These are phyloP conservation scores for Tautogolabrus adspersus DNA, from an alignment of 2,113 vertebrate species.

Conservation along the genomic window DNA sequence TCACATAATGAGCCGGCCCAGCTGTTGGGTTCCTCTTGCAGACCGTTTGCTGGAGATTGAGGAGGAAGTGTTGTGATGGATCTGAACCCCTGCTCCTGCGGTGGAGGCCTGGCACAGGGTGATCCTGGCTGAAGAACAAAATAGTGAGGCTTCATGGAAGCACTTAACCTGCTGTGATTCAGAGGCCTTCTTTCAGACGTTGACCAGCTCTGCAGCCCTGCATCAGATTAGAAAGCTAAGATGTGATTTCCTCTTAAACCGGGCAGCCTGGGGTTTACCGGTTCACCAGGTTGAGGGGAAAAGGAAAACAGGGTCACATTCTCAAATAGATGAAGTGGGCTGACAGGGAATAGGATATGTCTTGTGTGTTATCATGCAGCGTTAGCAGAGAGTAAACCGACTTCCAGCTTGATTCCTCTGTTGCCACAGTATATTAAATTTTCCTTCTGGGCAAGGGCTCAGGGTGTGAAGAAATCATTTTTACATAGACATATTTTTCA, in stretches of 20 bases:
- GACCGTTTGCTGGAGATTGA: slow-evolving; percentile 68
- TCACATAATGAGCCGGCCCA: slow-evolving; percentile 73
- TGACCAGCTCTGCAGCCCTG: slow-evolving; percentile 69
- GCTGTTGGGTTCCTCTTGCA: slow-evolving; percentile 61
- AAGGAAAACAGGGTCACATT: slow-evolving; percentile 61
- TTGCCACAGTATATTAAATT: slow-evolving; percentile 37
- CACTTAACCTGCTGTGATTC: slow-evolving; percentile 80
- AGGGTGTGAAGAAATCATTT: slow-evolving; percentile 35
- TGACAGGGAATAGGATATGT: slow-evolving; percentile 38
- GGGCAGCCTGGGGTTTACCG: slow-evolving; percentile 63
- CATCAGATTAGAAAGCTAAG: slow-evolving; percentile 75
- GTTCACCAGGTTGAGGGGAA: slow-evolving; percentile 66
- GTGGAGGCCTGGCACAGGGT: slow-evolving; percentile 59
- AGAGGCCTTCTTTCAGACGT: slow-evolving; percentile 73
- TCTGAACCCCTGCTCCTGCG: slow-evolving; percentile 53
- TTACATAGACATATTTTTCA: slow-evolving; percentile 12
- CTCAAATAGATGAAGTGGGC: slow-evolving; percentile 33
- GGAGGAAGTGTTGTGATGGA: slow-evolving; percentile 72
- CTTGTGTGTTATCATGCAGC: slow-evolving; percentile 13
- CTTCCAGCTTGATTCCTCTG: slow-evolving; percentile 18
- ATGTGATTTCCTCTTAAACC: slow-evolving; percentile 75
- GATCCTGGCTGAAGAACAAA: slow-evolving; percentile 59
- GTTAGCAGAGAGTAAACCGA: neutral
- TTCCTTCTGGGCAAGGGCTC: slow-evolving; percentile 42
- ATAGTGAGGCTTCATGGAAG: slow-evolving; percentile 74